Conservation (phyloP, 1,140 invertebrate genomes). For the Zaprionus vittiger region DNA sequence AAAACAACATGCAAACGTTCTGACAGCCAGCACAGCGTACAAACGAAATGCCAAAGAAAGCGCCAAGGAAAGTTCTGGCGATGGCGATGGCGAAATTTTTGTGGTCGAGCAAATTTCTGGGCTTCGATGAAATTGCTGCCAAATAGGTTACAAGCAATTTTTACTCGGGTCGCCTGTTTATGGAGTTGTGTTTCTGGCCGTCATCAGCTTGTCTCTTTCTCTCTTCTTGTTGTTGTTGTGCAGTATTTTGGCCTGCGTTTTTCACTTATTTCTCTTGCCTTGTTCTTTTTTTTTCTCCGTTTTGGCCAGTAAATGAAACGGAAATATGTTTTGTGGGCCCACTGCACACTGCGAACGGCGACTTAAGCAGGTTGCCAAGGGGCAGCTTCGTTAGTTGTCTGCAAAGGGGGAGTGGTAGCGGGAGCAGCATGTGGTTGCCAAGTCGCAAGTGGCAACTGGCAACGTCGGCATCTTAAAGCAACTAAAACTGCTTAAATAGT, state of each 20-base stretch:
- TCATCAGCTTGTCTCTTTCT: slow-evolving; percentile 20
- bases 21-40: slow-evolving; percentile 34
- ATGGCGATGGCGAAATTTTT: slow-evolving; percentile 70
- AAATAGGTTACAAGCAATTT: slow-evolving; percentile 82
- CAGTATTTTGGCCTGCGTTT: slow-evolving; percentile 68
- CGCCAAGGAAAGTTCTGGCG: slow-evolving; percentile 71
- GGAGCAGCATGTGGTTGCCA: slow-evolving; percentile 23
- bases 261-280: slow-evolving; percentile 42
- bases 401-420: too few species aligned
- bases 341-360: slow-evolving; percentile 49
- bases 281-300: slow-evolving; percentile 20
- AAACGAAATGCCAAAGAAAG: slow-evolving; percentile 45
- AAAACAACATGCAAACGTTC: slow-evolving; percentile 63
- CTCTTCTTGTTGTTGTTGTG: slow-evolving; percentile 51
- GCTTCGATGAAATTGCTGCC: slow-evolving; percentile 81
- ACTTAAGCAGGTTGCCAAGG: slow-evolving; percentile 43
- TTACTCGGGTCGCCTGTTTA: slow-evolving; percentile 78
- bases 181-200: slow-evolving; percentile 62
- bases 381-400: slow-evolving; percentile 23
- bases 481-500: slow-evolving; percentile 37
- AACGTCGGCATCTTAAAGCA: slow-evolving; percentile 41
- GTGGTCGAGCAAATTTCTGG: slow-evolving; percentile 80
- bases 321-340: slow-evolving; percentile 80
- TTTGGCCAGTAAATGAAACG: slow-evolving; percentile 81
- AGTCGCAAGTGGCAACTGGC: slow-evolving; percentile 14